Percentiles rank a stretch among this genome's conserved stretches.
Conservation (phyloP, 2,113 vertebrate genomes). For the Leptosomus discolor region DNA sequence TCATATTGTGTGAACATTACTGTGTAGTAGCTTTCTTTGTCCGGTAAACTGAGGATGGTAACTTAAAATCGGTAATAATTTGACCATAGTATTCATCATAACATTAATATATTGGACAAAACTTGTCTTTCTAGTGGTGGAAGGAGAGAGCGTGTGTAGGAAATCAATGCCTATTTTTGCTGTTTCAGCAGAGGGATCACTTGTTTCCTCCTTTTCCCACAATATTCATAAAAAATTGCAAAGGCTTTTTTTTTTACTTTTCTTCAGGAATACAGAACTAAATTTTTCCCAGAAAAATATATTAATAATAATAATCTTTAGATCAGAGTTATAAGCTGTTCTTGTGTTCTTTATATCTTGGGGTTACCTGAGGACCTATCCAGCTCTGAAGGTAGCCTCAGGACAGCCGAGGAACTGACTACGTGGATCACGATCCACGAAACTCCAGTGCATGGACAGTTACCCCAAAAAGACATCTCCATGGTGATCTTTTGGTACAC, state of each 20-base stretch:
- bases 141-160: not conserved
- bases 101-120: not conserved
- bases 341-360: not conserved
- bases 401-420: not conserved
- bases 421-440: not conserved
- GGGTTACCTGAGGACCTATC: not conserved
- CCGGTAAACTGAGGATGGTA: not conserved
- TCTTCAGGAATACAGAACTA: not conserved
- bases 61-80: not conserved
- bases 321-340: not conserved
- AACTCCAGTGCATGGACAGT: not conserved
- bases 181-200: not conserved
- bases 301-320: no score
- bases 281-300: not conserved
- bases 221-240: not conserved
- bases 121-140: not conserved
- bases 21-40: not conserved
- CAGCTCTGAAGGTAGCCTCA: not conserved
- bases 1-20: not conserved
- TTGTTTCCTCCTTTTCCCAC: not conserved
- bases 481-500: not conserved
- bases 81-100: not conserved
- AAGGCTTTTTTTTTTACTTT: fast-evolving
- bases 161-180: not conserved
- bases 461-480: not conserved